Base-by-base conservation (phyloP, 2,797 vertebrate species). In the Smutsia temminckii region DNA sequence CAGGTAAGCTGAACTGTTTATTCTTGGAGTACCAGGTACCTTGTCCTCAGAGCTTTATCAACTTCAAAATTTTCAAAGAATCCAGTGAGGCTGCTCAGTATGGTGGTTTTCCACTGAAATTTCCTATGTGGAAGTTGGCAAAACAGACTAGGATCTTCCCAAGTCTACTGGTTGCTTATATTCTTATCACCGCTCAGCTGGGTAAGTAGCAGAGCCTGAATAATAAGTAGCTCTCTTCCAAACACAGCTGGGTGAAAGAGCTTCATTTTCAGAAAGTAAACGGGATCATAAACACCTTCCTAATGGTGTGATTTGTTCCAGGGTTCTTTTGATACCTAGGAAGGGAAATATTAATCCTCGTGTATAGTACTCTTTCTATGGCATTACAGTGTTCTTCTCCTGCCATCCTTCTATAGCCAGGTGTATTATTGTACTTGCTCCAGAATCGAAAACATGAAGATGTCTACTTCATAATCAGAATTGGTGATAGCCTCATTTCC, bases 401-500 rank as follows among this genome's bases (percentile, higher is more conserved):
- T 79, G 94, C 64, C 66, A 0, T 16, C 14, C 2, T 74, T 37
- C 81, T 42, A 34, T 25, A 51, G 51, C 1, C 42, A 89, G 59
- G 74, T 61, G 80, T 84, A 21, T 92, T 53, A 80, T 3, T 53
- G 59, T 27, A 21, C 59, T 74, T 66, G 34, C 23, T 21, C 74
- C 51, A 75, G 29, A 93, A 85, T 0, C 79, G 34, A 83, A 91
- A 91, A 75, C 81, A 61, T 34, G 95, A 96, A 96, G 95, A 95
- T 16, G 29, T 92, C 96, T 94, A 53, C 64, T 93, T 93, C 91
- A 53, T 37, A 63, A 64, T 61, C 32, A 61, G 78, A 66, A 66
- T 12, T 78, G 80, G 32, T 37, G 96, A 61, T 0, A 4, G 66
- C 77, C 93, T 98, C 92, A 99, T 75, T 99, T 99, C 95, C 98